Percentiles rank a stretch among this genome's conserved stretches.
Conservation (phyloP, 2,797 vertebrate genomes). For the Pseudomugil tenellus region DNA sequence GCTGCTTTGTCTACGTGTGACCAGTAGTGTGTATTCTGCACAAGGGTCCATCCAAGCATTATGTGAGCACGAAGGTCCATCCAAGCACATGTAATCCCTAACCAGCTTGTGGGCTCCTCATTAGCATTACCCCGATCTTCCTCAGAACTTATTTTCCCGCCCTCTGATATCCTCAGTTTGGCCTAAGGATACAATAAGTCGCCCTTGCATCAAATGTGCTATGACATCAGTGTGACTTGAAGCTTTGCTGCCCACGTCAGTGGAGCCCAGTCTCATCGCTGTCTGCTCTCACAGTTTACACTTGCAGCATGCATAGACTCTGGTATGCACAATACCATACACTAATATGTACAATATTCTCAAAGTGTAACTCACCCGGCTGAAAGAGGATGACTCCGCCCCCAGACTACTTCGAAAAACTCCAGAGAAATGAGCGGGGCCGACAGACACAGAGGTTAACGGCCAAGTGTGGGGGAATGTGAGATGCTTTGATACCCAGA, state of each 20-base stretch:
- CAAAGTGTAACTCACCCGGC: too few species aligned
- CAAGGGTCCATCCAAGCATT: slow-evolving; percentile 61
- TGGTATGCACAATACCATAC: slow-evolving; percentile 28
- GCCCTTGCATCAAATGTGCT: slow-evolving; percentile 64
- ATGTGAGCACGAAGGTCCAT: slow-evolving; percentile 63
- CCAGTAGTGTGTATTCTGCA: slow-evolving; percentile 23
- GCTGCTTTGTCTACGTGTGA: slow-evolving; percentile 11
- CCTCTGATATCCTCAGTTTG: slow-evolving; percentile 55
- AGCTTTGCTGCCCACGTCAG: slow-evolving; percentile 59
- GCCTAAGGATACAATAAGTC: slow-evolving; percentile 61
- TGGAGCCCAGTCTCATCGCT: slow-evolving; percentile 43
- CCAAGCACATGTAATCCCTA: slow-evolving; percentile 66
- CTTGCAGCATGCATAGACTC: slow-evolving; percentile 31
- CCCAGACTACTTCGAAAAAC: too few species aligned
- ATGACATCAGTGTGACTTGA: slow-evolving; percentile 73
- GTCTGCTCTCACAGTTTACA: slow-evolving; percentile 33
- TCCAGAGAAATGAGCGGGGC: too few species aligned
- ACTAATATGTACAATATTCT: slow-evolving; percentile 35
- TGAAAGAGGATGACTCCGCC: too few species aligned
- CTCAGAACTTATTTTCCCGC: slow-evolving; percentile 54
- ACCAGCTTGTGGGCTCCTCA: slow-evolving; percentile 68
- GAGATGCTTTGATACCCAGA: too few species aligned
- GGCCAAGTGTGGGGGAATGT: too few species aligned
- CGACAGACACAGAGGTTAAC: too few species aligned
- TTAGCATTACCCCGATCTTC: slow-evolving; percentile 70